Evolutionary conservation across 1,140 invertebrate species (phyloP).

Genomic region (Pollicipes pollicipes): DNA sequence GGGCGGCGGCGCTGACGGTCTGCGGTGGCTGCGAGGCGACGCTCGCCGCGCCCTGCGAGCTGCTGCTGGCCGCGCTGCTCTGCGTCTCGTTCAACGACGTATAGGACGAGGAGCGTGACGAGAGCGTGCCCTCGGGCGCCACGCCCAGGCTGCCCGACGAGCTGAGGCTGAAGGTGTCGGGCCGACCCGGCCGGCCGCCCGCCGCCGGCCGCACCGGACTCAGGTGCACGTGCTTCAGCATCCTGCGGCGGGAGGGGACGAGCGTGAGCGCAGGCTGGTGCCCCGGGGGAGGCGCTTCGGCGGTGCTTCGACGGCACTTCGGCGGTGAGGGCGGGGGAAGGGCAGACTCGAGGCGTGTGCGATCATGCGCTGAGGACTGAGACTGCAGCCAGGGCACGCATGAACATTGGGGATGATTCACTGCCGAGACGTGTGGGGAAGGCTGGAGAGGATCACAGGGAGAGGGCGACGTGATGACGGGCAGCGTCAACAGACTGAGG

Average conservation of each 20-base stretch:
- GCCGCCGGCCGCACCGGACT: background rate
- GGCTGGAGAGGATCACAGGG: too few species aligned
- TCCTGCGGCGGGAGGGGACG: background rate
- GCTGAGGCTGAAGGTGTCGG: slow-evolving; percentile 55
- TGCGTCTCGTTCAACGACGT: slow-evolving; percentile 36
- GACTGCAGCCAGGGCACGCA: too few species aligned
- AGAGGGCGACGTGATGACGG: too few species aligned
- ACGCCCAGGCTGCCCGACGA: slow-evolving; percentile 50
- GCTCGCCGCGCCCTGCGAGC: background rate
- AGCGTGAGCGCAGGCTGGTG: too few species aligned
- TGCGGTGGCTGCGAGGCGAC: background rate
- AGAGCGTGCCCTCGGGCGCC: slow-evolving; percentile 35
- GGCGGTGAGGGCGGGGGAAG: too few species aligned
- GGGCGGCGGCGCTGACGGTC: background rate
- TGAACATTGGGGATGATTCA: too few species aligned
- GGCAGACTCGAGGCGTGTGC: too few species aligned
- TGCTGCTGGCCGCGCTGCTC: background rate
- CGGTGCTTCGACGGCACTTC: too few species aligned
- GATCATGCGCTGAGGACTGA: too few species aligned
- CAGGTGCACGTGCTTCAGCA: background rate
- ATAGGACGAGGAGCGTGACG: slow-evolving; percentile 39
- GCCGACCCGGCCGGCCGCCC: slow-evolving; percentile 18
- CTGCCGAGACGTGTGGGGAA: too few species aligned
- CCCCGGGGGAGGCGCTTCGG: too few species aligned
- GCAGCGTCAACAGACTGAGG: too few species aligned